Conservation (phyloP, 2,797 vertebrate genomes). For the Peromyscus aztecus region DNA sequence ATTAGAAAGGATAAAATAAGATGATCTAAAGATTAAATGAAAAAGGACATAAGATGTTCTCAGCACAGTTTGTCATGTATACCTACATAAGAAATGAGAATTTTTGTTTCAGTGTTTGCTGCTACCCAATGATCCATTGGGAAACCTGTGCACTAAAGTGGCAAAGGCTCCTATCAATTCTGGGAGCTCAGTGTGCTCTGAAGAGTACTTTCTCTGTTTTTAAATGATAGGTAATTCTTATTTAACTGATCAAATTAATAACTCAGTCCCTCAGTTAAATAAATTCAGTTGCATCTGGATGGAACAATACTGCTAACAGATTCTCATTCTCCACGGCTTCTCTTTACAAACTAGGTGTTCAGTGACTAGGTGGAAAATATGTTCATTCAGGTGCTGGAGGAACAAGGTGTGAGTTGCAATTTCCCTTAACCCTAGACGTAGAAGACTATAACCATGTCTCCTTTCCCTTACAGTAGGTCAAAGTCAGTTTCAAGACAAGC, state of each 20-base stretch:
- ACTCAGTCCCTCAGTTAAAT: background rate
- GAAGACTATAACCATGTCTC: background rate
- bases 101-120: background rate
- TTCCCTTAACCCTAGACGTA: background rate
- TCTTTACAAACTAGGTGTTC: background rate
- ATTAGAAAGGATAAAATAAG: background rate
- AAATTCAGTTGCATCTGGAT: background rate
- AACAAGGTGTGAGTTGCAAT: background rate
- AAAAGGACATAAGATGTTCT: background rate
- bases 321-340: background rate
- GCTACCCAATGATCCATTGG: background rate
- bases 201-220: background rate
- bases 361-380: background rate
- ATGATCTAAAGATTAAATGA: slow-evolving; percentile 48
- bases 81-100: background rate
- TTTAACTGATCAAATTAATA: background rate
- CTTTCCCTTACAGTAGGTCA: background rate
- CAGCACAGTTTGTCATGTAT: background rate
- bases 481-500: background rate
- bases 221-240: background rate
- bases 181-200: background rate
- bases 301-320: background rate
- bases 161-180: background rate
- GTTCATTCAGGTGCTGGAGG: background rate
- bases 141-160: background rate